Conservation (phyloP, 1,140 invertebrate species). For the Schmidtea mediterranea region DNA sequence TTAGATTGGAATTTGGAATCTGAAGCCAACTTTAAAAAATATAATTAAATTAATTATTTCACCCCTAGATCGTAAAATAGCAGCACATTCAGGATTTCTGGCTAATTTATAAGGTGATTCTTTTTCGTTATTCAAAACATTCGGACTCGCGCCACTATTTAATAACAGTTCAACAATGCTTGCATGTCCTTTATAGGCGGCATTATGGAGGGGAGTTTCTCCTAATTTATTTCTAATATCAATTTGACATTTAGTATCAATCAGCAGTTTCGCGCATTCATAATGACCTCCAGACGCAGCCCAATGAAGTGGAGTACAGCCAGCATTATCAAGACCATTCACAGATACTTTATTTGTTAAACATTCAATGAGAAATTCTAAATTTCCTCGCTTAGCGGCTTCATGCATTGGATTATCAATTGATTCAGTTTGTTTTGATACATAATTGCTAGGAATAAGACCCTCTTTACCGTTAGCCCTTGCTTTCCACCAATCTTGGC, state of each 20-base stretch:
- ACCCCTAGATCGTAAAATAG: slow-evolving; percentile 21
- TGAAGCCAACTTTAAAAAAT: neutral
- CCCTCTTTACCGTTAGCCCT: slow-evolving; percentile 34
- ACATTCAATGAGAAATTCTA: slow-evolving; percentile 37
- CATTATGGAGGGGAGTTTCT: slow-evolving; percentile 32
- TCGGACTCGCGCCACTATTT: slow-evolving; percentile 15
- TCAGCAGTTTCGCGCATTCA: slow-evolving; percentile 21
- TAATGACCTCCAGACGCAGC: slow-evolving; percentile 34
- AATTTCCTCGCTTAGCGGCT: slow-evolving; percentile 40
- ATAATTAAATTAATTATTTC: neutral
- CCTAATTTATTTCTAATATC: slow-evolving; percentile 27
- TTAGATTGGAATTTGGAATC: slow-evolving; percentile 6
- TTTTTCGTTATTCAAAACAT: slow-evolving; percentile 31
- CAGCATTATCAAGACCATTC: slow-evolving; percentile 39
- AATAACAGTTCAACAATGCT: slow-evolving; percentile 24
- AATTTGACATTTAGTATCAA: slow-evolving; percentile 19
- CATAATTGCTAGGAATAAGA: slow-evolving; percentile 40
- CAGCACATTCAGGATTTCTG: slow-evolving; percentile 24
- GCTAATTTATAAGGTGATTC: slow-evolving; percentile 32
- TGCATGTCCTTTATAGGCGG: slow-evolving; percentile 29
- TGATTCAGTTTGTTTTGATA: slow-evolving; percentile 36
- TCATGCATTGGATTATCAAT: slow-evolving; percentile 40
- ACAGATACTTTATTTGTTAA: slow-evolving; percentile 36
- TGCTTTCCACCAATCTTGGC: slow-evolving; percentile 37
- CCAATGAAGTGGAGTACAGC: slow-evolving; percentile 42